Evolutionary conservation across 2,888 invertebrate genomes (phyloP), one percentile per base, ranked within the genome.

Genomic region (Zele albiditarsus): DNA sequence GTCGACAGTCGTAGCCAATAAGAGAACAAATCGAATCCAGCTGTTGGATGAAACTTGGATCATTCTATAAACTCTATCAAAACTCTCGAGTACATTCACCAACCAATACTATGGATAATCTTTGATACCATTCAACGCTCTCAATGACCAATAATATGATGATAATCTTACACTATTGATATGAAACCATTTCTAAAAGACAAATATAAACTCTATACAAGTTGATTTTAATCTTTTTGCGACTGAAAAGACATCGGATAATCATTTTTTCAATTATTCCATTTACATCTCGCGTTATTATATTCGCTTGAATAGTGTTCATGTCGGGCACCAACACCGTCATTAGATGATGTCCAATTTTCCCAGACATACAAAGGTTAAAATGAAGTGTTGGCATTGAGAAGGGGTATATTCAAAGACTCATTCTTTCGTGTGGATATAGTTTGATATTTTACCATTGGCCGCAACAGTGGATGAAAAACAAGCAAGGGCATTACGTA

Each of bases 401-500:
- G n/a, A n/a, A n/a, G n/a, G n/a, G n/a, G n/a, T n/a, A n/a, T n/a
- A n/a, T n/a, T n/a, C n/a, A n/a, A n/a, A n/a, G 12, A 12, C 12
- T 38, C 38, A 38, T 31, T 5, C 4, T 38, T 38, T 1, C 38
- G 12, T 38, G 38, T 38, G 12, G 38, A 12, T 38, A 8, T 38
- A 12, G 12, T 38, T 38, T 38, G 8, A 38, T 38, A 38, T 38
- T 38, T 38, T 38, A 38, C 8, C 4, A 38, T 38, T 12, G 12
- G 12, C 12, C 38, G 8, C 38, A 38, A 28, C 23, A 53, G 28
- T 68, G 14, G 53, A 60, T 69, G 20, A 58, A 60, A 10, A 65
- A 53, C 33, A 38, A 65, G 63, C 31, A 49, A 77, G 60, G 67
- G 73, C 80, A 84, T 86, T 86, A 82, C 83, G 82, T 81, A 85